Base-by-base conservation (phyloP, 1,140 invertebrate species). In the Scaptomyza hsui region DNA sequence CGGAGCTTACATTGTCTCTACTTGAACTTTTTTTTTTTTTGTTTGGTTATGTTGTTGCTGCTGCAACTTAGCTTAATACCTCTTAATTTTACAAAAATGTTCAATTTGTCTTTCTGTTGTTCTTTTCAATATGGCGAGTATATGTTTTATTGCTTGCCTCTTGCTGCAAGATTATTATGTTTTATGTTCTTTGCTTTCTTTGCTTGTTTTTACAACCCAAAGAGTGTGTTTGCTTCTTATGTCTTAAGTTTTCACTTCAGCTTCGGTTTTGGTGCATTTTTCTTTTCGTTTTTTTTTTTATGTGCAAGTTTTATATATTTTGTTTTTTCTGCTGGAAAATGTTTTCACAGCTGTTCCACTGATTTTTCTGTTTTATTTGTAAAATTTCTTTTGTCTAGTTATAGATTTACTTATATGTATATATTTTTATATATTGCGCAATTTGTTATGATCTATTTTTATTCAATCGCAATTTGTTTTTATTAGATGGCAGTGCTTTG, bases 111-210 rank as follows among this genome's bases (percentile, higher is more conserved):
- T 69, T 18, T 67, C 45, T 69, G 49, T 77, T 29, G 7, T 29
- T 26, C 4, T 76, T 67, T 72, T 88, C 72, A 88, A 88, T 89
- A 88, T 88, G 82, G 82, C 82, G 80, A 88, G 82, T 89, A 82
- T 88, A 78, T 71, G 83, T 70, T 89, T 86, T 86, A 82, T 86
- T 86, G 82, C 89, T 71, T 82, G 52, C 71, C 59, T 51, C 55
- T 70, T 53, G 51, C 55, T 67, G 79, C 71, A 83, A 72, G 69
- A 65, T 74, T 81, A 75, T 62, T 64, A 47, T n/a, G n/a, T n/a
- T n/a, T 57, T 44, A 13, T 61, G 19, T 53, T 60, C 47, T 67
- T 51, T 51, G 55, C 32, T 63, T 62, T 52, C 65, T 72, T 75
- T 78, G 29, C 39, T 70, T 57, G 32, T 45, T 12, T 48, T 73